Evolutionary conservation across 2,113 vertebrate genomes (phyloP), one percentile per base, ranked within the genome.

Genomic region (Menidia beryllina): DNA sequence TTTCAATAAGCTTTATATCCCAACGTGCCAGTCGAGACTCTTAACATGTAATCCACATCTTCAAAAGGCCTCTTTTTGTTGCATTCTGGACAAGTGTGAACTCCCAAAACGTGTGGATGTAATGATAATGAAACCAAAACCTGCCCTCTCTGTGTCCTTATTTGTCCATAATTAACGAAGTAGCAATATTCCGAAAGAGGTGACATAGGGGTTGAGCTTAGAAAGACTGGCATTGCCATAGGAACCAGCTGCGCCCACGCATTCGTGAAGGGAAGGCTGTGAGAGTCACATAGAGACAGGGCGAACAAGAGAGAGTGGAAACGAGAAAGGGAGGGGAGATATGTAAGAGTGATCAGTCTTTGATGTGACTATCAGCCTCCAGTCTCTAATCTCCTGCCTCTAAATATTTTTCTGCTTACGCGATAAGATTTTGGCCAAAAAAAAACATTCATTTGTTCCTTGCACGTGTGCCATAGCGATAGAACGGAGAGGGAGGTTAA

Each of bases 171-270:
- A 84, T 81, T 72, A 77, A 69, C 69, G 75, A 83, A 64, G 55
- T n/a, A 7, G 66, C 27, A 11, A 34, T 17, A n/a, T 54, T 74
- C 55, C 26, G 77, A 71, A 50, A 68, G 48, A 73, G 60, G 52
- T 74, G 76, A 71, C 82, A 85, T 41, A 69, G 77, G 86, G 86
- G 86, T 90, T 58, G 69, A 38, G 81, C 77, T 83, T 21, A 43
- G 83, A 68, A 34, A 79, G 85, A 82, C 78, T 72, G 81, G 79
- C 62, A 86, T 90, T 81, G 79, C 85, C 85, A 91, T 85, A 85
- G 85, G 81, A 90, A 91, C 85, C 27, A 56, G 67, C 60, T 77
- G 78, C 82, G 68, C 85, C 84, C 84, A 84, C 85, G 67, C 77
- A 81, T 48, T 45, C 61, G 53, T 3, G 56, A 60, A 75, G 81